Percentiles rank a stretch among this genome's conserved stretches.
These are phyloP conservation scores for Balaeniceps rex DNA, from an alignment of 2,113 vertebrate species.

Conservation along the genomic window DNA sequence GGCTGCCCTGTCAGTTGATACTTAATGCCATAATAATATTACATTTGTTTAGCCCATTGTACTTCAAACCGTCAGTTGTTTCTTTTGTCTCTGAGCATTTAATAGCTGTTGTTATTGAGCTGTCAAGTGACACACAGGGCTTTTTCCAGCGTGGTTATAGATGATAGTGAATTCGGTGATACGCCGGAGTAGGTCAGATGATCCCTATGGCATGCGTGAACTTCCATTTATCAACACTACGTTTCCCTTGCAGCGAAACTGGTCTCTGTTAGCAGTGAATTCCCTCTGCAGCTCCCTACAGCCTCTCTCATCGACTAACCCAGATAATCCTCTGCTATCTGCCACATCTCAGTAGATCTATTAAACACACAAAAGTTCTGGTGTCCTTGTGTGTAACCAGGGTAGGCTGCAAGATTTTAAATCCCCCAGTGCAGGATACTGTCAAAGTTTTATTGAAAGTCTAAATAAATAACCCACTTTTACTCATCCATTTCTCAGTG, in stretches of 20 bases:
- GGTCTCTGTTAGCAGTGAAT: not conserved
- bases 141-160: not conserved
- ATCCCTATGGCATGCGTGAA: not conserved
- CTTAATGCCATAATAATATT: not conserved
- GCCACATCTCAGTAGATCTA: constrained; percentile 5
- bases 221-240: not conserved
- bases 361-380: not conserved
- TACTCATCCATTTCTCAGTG: not conserved
- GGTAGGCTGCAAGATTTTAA: not conserved
- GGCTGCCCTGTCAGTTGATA: not conserved
- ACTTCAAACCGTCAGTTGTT: not conserved
- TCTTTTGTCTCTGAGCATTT: not conserved
- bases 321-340: constrained; percentile 53
- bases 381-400: not conserved
- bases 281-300: not conserved
- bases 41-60: not conserved
- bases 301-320: constrained; percentile 8
- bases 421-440: not conserved
- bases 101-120: not conserved
- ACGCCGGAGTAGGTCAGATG: not conserved
- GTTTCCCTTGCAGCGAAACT: not conserved
- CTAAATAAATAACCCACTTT: not conserved
- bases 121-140: not conserved
- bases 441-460: not conserved
- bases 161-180: not conserved